Percentiles rank a stretch among this genome's conserved stretches.
These are phyloP conservation scores for Drosophila ficusphila DNA, from an alignment of 1,140 invertebrate species.

Conservation along the genomic window DNA sequence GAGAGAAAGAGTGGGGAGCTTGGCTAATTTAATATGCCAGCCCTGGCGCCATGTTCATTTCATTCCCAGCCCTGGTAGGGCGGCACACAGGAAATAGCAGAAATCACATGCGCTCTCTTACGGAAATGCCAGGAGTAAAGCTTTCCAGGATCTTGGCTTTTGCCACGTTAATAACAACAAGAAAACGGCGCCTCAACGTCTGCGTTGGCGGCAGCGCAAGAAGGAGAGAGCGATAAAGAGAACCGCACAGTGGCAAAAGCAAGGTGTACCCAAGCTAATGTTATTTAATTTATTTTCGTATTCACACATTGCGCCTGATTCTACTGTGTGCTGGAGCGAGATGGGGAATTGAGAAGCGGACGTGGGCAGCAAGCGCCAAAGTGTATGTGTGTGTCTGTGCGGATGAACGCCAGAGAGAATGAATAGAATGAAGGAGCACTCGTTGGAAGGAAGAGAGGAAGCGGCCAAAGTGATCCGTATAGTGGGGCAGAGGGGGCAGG, in stretches of 20 bases:
- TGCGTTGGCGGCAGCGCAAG: constrained; percentile 49
- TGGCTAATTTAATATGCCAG: constrained; percentile 70
- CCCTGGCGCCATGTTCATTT: constrained; percentile 59
- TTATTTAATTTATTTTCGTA: constrained; percentile 81
- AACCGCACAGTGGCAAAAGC: constrained; percentile 69
- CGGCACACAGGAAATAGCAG: constrained; percentile 51
- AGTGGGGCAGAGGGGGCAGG: background rate
- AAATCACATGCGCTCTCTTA: background rate
- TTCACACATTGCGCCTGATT: constrained; percentile 52
- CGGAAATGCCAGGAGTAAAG: background rate
- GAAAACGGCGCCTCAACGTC: constrained; percentile 59
- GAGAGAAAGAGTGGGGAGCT: constrained; percentile 20
- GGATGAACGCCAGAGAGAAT: constrained; percentile 35
- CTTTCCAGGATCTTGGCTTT: constrained; percentile 43
- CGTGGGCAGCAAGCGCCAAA: constrained; percentile 60
- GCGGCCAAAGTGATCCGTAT: constrained; percentile 3
- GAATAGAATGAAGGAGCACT: background rate
- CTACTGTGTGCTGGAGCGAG: constrained; percentile 38
- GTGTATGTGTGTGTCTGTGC: constrained; percentile 24
- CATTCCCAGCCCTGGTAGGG: constrained; percentile 54
- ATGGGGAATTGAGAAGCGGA: constrained; percentile 28
- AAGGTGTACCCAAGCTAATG: constrained; percentile 79
- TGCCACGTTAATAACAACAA: constrained; percentile 45
- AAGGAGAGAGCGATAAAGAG: background rate
- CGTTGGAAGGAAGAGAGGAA: background rate